These are phyloP conservation scores for Synaphobranchus kaupii DNA, from an alignment of 2,797 vertebrate species.

Conservation along the genomic window DNA sequence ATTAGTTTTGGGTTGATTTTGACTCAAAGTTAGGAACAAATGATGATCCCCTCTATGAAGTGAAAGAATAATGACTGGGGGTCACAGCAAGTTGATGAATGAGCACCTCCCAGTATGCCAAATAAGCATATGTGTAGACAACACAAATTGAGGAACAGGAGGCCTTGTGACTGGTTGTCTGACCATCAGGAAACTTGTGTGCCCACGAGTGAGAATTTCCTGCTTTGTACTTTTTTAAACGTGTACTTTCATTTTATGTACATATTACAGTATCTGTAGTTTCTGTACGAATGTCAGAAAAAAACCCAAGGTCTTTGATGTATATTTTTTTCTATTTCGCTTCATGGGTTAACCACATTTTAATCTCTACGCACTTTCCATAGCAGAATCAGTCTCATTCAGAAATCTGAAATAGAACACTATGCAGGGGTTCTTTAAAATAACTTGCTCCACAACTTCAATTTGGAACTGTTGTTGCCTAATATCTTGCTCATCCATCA, in stretches of 20 bases:
- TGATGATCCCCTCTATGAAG: neutral
- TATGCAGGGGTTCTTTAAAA: neutral
- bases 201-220: constrained; percentile 20
- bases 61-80: neutral
- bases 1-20: neutral
- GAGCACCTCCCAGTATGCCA: neutral
- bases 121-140: neutral
- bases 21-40: neutral
- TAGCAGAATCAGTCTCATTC: neutral
- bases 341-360: neutral
- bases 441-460: neutral
- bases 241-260: neutral
- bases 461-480: neutral
- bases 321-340: neutral
- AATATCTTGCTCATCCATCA: neutral
- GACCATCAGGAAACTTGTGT: constrained; percentile 24
- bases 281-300: constrained; percentile 6
- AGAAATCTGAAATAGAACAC: neutral
- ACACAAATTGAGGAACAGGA: neutral
- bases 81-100: neutral
- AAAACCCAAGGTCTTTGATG: neutral
- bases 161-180: neutral
- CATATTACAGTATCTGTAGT: neutral
- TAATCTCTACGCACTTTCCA: neutral
- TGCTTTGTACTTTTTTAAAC: neutral